Evolutionary conservation across 1,140 invertebrate species (phyloP).

Genomic region (Scaptodrosophila lebanonensis): DNA sequence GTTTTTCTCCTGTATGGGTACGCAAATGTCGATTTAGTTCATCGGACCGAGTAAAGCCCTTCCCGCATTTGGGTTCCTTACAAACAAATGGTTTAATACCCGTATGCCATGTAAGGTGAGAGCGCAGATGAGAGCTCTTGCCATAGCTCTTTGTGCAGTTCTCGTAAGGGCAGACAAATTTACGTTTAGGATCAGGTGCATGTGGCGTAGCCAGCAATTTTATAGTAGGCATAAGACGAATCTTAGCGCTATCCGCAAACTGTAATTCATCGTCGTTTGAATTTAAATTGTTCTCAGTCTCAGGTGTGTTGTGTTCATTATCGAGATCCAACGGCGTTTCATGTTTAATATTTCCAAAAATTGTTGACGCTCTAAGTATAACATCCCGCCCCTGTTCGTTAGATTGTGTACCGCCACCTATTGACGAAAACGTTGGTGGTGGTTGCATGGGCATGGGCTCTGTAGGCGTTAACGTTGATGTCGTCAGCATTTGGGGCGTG

Average conservation of each 20-base stretch:
- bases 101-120: slow-evolving; percentile 73
- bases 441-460: slow-evolving; percentile 52
- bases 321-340: slow-evolving; percentile 49
- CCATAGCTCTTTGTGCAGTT: slow-evolving; percentile 74
- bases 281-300: slow-evolving; percentile 54
- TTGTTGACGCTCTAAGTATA: slow-evolving; percentile 46
- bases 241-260: slow-evolving; percentile 37
- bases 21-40: slow-evolving; percentile 79
- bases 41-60: slow-evolving; percentile 76
- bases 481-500: slow-evolving; percentile 73
- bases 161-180: slow-evolving; percentile 67
- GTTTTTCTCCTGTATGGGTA: slow-evolving; percentile 86
- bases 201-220: slow-evolving; percentile 62
- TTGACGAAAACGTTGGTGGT: slow-evolving; percentile 47
- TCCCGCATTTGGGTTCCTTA: slow-evolving; percentile 80
- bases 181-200: slow-evolving; percentile 60
- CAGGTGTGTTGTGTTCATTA: slow-evolving; percentile 48
- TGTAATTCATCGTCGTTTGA: slow-evolving; percentile 25
- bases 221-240: slow-evolving; percentile 59
- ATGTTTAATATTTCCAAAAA: slow-evolving; percentile 50
- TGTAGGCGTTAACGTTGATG: slow-evolving; percentile 64
- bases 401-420: slow-evolving; percentile 34
- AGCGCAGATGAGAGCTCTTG: slow-evolving; percentile 73
- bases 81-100: slow-evolving; percentile 80
- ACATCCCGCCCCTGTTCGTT: slow-evolving; percentile 41